Conservation (phyloP, 2,797 vertebrate genomes). For the Poecilia velifera region DNA sequence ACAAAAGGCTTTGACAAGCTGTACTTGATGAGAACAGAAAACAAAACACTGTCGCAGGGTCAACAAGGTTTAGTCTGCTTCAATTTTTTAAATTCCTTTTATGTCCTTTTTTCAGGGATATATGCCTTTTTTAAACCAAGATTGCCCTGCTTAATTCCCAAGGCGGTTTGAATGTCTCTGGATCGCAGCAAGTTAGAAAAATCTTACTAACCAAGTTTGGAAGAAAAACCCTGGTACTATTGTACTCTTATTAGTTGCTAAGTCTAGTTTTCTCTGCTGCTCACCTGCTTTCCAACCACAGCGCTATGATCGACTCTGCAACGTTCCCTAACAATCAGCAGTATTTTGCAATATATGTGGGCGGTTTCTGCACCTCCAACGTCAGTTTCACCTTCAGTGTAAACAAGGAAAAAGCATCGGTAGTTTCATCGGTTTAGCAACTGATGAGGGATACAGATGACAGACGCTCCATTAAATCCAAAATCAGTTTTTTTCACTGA, state of each 20-base stretch:
- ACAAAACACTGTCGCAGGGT: background rate
- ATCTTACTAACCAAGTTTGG: background rate
- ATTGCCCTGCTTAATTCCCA: background rate
- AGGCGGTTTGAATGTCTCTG: background rate
- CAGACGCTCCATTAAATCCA: background rate
- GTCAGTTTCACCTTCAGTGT: background rate
- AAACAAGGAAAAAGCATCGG: background rate
- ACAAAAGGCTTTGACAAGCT: constrained; percentile 53
- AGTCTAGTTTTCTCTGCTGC: background rate
- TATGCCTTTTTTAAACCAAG: background rate
- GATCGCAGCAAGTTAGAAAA: background rate
- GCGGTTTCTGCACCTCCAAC: background rate
- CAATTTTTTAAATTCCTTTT: background rate
- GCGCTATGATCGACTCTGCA: too few species aligned
- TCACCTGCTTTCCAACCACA: background rate
- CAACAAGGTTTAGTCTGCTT: background rate
- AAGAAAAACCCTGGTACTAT: background rate
- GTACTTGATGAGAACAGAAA: constrained; percentile 23
- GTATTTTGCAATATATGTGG: background rate
- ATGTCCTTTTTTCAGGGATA: background rate
- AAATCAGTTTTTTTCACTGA: background rate
- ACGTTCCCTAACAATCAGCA: background rate
- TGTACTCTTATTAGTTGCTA: background rate
- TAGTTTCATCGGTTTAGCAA: background rate
- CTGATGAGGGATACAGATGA: background rate